phyloP scores from a whole-genome alignment of 37 sponge, comb jelly and placozoan genomes.

The Hormiphora californensis region DNA sequence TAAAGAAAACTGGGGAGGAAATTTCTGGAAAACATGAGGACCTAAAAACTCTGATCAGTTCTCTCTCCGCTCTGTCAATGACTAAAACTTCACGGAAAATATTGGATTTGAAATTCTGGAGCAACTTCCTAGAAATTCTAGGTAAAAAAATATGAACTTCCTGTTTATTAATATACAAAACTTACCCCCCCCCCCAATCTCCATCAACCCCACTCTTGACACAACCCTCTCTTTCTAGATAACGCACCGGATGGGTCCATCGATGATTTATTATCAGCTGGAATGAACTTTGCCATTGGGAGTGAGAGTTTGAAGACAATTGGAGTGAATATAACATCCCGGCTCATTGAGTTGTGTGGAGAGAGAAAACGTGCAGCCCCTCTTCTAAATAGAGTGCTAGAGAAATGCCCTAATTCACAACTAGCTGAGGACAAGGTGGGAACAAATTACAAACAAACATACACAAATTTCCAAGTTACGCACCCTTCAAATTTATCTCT shows the following conservation, averaged over 20 bases:
- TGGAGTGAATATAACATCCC: neutral
- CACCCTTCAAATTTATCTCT: no score
- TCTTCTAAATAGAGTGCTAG: conserved; percentile 37
- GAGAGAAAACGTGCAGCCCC: neutral
- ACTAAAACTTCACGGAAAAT: neutral
- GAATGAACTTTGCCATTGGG: conserved; percentile 46
- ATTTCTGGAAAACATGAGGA: conserved; percentile 13
- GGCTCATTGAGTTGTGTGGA: neutral
- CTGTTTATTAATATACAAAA: no score
- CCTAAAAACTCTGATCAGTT: conserved; percentile 39
- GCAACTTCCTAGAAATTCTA: neutral
- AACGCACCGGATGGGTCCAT: no score
- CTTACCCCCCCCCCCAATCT: no score
- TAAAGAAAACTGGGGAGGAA: neutral
- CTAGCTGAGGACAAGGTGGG: conserved; percentile 37
- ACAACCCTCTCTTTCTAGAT: no score
- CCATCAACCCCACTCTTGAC: no score
- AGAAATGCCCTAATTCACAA: conserved; percentile 34
- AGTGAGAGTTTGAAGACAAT: neutral
- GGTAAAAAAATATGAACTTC: no score
- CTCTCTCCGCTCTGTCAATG: conserved; percentile 32
- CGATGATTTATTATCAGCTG: conserved; percentile 13
- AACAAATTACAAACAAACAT: no score
- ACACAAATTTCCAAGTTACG: no score
- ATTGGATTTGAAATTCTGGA: conserved; percentile 21